Evolutionary conservation across 1,140 invertebrate genomes (phyloP), one percentile per base, ranked within the genome.

Genomic region (Ostrea edulis): DNA sequence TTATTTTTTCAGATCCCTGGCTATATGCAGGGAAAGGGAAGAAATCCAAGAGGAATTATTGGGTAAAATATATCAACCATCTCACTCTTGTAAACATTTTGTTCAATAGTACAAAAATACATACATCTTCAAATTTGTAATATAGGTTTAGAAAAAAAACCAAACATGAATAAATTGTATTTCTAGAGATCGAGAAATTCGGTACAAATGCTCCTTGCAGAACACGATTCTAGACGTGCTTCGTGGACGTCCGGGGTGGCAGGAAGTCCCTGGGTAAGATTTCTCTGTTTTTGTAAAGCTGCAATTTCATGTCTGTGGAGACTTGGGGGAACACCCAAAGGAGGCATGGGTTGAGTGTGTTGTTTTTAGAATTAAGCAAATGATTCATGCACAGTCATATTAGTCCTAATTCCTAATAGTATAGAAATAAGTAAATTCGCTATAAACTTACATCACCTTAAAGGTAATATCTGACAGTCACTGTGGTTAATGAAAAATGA

Each of bases 191-290:
- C 89, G 94, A 86, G 93, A 93, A 81, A 95, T 95, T 52, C 86
- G 94, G 77, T 95, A 93, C 90, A 94, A 94, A 89, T 95, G 94
- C 87, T 95, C 93, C 29, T 86, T 95, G 62, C 93, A 93, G 87
- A 95, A 95, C 90, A 94, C 94, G 8, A 94, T 95, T 44, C 88
- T 94, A 68, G 95, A 95, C 92, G 95, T 95, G 20, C 82, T 95
- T 25, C 92, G 93, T 83, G 89, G 88, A 14, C 87, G 93, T 82
- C 92, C 94, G 12, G 94, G 94, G 0, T 95, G 94, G 95, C 93
- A 95, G 82, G 95, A 95, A 89, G 93, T 93, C 12, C 89, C 92
- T 54, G 93, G 92, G 92, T 93, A 92, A 85, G 90, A 1, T 25
- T 29, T 81, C 9, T 81, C 71, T 81, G 71, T 14, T 25, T 81